phyloP scores from a whole-genome alignment of 2,888 invertebrate genomes.

The Tipula helvola region DNA sequence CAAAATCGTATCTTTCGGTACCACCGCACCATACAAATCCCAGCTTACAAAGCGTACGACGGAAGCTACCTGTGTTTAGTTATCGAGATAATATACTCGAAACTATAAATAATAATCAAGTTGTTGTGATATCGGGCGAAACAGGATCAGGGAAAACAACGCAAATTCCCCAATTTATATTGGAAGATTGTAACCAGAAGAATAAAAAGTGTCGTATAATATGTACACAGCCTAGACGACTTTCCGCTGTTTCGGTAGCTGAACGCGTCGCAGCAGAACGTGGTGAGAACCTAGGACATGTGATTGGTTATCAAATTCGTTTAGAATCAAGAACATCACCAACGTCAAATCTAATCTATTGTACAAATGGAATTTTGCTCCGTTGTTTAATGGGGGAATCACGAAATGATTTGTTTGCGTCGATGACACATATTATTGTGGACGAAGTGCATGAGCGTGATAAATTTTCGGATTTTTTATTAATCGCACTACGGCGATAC shows the following conservation, averaged over 20 bases:
- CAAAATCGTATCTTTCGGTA: neutral
- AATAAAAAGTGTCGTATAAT: constrained; percentile 66
- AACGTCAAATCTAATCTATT: constrained; percentile 26
- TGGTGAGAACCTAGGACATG: constrained; percentile 49
- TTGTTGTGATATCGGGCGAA: constrained; percentile 65
- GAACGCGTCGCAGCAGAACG: constrained; percentile 70
- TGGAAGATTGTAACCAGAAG: constrained; percentile 56
- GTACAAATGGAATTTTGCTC: constrained; percentile 39
- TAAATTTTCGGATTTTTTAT: constrained; percentile 81
- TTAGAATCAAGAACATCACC: constrained; percentile 49
- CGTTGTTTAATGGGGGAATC: constrained; percentile 77
- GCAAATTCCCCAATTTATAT: constrained; percentile 85
- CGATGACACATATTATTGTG: constrained; percentile 66
- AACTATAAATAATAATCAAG: constrained; percentile 51
- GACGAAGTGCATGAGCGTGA: constrained; percentile 96
- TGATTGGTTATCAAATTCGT: constrained; percentile 83
- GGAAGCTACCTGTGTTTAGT: constrained; percentile 56
- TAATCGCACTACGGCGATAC: constrained; percentile 71
- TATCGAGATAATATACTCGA: constrained; percentile 53
- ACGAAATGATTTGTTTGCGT: constrained; percentile 24
- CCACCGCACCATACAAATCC: constrained; percentile 11
- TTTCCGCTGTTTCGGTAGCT: constrained; percentile 82
- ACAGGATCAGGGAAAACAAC: constrained; percentile 95
- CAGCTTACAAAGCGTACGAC: constrained; percentile 32
- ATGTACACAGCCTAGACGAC: constrained; percentile 85